Conservation (phyloP, 2,888 invertebrate genomes). For the Globia sparganii region DNA sequence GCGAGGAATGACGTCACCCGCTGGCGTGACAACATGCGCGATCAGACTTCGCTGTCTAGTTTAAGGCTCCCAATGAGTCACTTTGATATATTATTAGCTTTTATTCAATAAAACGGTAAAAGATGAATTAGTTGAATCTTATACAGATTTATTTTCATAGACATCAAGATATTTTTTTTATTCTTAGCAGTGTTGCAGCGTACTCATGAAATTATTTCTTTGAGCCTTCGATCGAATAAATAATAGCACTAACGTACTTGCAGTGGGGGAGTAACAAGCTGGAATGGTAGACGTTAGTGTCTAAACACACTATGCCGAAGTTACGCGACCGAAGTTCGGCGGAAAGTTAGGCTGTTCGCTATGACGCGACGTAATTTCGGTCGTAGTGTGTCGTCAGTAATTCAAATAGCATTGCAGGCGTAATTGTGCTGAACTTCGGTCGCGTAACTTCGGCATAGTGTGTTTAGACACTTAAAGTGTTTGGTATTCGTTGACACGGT, state of each 20-base stretch:
- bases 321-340: too few relatives aligned
- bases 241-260: too few relatives aligned
- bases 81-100: slow-evolving; percentile 52
- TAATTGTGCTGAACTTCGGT: too few relatives aligned
- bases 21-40: slow-evolving; percentile 33
- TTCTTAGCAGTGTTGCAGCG: neutral
- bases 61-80: slow-evolving; percentile 58
- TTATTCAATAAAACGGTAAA: slow-evolving; percentile 37
- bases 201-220: neutral
- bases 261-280: neutral
- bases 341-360: too few relatives aligned
- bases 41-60: slow-evolving; percentile 36
- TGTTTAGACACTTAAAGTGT: too few relatives aligned
- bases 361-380: too few relatives aligned
- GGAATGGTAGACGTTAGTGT: neutral
- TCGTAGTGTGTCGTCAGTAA: too few relatives aligned
- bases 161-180: neutral
- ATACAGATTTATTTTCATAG: neutral
- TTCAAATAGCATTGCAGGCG: too few relatives aligned
- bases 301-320: too few relatives aligned
- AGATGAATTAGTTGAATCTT: slow-evolving; percentile 18
- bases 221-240: too few relatives aligned
- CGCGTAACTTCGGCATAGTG: too few relatives aligned
- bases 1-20: slow-evolving; percentile 41
- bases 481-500: slow-evolving; percentile 16